Evolutionary conservation across 2,113 vertebrate genomes (phyloP), one percentile per base, ranked within the genome.

Genomic region (Planiliza haematocheilus): DNA sequence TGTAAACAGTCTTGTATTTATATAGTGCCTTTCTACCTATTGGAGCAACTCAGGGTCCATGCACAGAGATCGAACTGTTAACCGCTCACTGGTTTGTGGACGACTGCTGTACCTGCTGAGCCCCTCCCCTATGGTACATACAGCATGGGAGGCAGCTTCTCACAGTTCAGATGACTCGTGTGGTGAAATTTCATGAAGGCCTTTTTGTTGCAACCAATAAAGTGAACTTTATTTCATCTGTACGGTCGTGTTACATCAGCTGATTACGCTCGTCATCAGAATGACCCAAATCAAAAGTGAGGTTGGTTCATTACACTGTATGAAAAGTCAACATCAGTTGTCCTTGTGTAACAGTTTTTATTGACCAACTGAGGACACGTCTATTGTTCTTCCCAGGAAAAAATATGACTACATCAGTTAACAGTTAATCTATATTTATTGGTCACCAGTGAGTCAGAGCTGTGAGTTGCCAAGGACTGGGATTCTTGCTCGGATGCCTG

Each of bases 221-320:
- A 81, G 56, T 67, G 71, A 78, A 84, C 79, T 87, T 88, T 74
- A 75, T 68, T 56, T 43, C 13, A 0, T 20, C 51, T 48, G 12
- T 34, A 9, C 60, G 24, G 20, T 68, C 50, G n/a, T 9, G 53
- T 66, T 69, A 43, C 42, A 39, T 63, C 48, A 57, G 46, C 20
- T 12, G 24, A 49, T 77, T 30, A 30, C 24, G 5, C 24, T 30
- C 2, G 24, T 5, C 24, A 30, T 5, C 24, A 30, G 3, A 30
- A 5, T 5, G 5, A 30, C 24, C 24, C 24, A 30, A 30, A 30
- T 3, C 24, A 30, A 30, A 30, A 30, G 5, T 30, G 5, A 30
- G 3, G 24, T n/a, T n/a, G n/a, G n/a, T 2, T 11, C 0, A 0
- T 17, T 36, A n/a, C 17, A 16, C 1, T 38, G 6, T 10, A 49